phyloP scores from a whole-genome alignment of 2,113 vertebrate species.

The Macaca nemestrina region DNA sequence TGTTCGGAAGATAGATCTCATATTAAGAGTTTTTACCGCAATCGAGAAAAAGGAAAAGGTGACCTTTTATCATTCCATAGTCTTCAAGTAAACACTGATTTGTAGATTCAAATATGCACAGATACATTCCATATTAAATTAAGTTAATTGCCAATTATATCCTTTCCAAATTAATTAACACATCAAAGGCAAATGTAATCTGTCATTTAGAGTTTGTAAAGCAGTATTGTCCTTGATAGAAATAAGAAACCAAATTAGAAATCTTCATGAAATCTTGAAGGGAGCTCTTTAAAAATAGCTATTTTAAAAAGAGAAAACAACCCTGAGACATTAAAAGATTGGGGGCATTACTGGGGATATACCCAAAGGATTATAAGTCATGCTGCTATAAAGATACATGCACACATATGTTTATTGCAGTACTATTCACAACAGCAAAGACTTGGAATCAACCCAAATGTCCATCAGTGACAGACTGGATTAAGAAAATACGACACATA shows the following conservation, averaged over 20 bases:
- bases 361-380: too few relatives aligned
- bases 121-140: not conserved
- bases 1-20: not conserved
- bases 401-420: too few relatives aligned
- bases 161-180: constrained; percentile 42
- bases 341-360: not conserved
- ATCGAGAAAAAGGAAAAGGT: not conserved
- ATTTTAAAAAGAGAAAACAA: not conserved
- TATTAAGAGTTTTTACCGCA: not conserved
- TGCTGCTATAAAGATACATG: too few relatives aligned
- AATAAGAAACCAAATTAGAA: not conserved
- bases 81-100: not conserved
- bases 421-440: too few relatives aligned
- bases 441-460: too few relatives aligned
- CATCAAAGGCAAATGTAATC: not conserved
- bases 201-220: not conserved
- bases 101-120: constrained; percentile 22
- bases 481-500: too few relatives aligned
- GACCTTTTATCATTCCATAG: not conserved
- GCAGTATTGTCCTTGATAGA: constrained; percentile 11
- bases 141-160: not conserved
- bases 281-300: constrained; percentile 1
- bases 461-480: too few relatives aligned
- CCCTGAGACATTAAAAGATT: not conserved
- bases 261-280: constrained; percentile 26